Base-by-base conservation (phyloP, 2,113 vertebrate species). In the Nothobranchius kuhntae region DNA sequence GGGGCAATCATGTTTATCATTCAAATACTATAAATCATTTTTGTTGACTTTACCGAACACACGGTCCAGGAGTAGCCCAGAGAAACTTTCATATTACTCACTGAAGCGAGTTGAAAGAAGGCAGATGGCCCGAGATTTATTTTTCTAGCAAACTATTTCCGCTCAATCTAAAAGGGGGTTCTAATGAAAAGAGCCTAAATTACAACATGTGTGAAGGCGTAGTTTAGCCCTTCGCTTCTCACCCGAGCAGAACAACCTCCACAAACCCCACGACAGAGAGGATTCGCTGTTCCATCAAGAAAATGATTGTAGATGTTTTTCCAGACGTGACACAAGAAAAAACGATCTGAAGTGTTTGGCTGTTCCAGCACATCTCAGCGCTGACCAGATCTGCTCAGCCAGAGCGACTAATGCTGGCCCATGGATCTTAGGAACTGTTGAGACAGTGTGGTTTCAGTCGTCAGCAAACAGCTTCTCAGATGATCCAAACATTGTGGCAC, bases 131-230 rank as follows among this genome's bases (percentile, higher is more conserved):
- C 71, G 63, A 85, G 85, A 83, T 89, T 86, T 89, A 86, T 88
- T 89, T 91, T 90, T 89, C 78, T 86, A 87, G 83, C 50, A 83
- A 89, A 86, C 83, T 83, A 85, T 83, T 87, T 84, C 80, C 88
- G 85, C 79, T 86, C 78, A 83, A 83, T 71, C 84, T 68, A 73
- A 86, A 42, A 40, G 38, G 67, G 56, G 51, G 53, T 81, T 78
- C 73, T 77, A 85, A 87, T 89, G 84, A 84, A 92, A 90, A 80
- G 77, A 73, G 65, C 54, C 73, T 86, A 81, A 89, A 91, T 91
- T 91, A 82, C 87, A 91, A 89, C 90, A 90, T 82, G 83, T 89
- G 87, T 88, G 86, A 87, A 88, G 81, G 87, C 69, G 75, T 68
- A 81, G 84, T 87, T 86, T 73, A 79, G 46, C 69, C 69, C 70